These are phyloP conservation scores for Setophaga coronata DNA, from an alignment of 2,113 vertebrate species.

Conservation along the genomic window DNA sequence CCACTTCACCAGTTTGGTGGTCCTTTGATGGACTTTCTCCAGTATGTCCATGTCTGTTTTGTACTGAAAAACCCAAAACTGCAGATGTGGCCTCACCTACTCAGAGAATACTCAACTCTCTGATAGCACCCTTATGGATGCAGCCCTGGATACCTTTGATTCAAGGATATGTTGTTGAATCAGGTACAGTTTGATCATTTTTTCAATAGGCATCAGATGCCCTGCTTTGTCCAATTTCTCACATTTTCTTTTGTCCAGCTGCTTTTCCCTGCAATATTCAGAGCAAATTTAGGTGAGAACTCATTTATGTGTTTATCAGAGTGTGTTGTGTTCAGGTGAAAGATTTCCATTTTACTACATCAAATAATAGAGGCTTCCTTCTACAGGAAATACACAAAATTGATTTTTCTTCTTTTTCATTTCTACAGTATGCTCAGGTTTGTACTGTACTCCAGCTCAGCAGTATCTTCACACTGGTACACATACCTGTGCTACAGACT, in stretches of 20 bases:
- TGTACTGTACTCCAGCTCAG: not conserved
- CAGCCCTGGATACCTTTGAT: not conserved
- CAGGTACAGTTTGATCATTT: not conserved
- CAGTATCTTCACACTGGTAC: not conserved
- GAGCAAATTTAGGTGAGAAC: not conserved
- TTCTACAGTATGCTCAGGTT: not conserved
- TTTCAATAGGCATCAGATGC: not conserved
- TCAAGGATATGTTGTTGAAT: not conserved
- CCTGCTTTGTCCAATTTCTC: not conserved
- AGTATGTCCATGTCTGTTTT: not conserved
- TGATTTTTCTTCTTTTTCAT: not conserved
- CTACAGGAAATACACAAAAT: not conserved
- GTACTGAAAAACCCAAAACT: not conserved
- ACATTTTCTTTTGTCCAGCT: not conserved
- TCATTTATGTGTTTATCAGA: not conserved
- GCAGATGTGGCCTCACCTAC: not conserved
- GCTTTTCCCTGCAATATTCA: not conserved
- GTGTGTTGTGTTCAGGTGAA: not conserved
- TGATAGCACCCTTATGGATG: not conserved
- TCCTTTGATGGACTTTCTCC: not conserved
- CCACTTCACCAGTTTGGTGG: not conserved
- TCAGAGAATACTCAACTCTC: rapidly evolving
- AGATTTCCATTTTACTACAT: not conserved
- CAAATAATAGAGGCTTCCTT: not conserved
- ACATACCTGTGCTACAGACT: not conserved